phyloP scores from a whole-genome alignment of 2,797 vertebrate genomes.

The Tympanoctomys barrerae region DNA sequence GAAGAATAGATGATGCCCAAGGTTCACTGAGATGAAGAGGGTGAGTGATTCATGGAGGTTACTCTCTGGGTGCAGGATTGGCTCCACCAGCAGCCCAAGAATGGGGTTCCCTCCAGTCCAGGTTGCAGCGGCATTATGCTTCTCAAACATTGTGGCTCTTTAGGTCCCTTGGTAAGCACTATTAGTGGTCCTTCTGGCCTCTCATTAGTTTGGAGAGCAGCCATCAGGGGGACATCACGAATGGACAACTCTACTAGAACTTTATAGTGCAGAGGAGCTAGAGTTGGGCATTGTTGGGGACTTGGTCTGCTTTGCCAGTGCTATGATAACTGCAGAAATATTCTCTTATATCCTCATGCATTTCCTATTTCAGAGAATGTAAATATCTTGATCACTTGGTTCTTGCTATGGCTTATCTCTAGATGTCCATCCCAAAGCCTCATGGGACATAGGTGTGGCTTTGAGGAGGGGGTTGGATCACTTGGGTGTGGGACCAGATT shows the following conservation, averaged over 20 bases:
- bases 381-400: neutral
- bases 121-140: neutral
- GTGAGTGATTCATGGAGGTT: neutral
- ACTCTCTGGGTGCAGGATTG: neutral
- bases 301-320: neutral
- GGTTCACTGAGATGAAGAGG: neutral
- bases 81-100: neutral
- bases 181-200: neutral
- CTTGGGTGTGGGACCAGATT: too few species aligned
- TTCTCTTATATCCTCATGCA: neutral
- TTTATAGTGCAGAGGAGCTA: neutral
- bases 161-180: neutral
- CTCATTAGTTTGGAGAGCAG: neutral
- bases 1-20: neutral
- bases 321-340: slow-evolving; percentile 13
- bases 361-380: neutral
- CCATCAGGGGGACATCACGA: neutral
- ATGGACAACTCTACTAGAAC: neutral
- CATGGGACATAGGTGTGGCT: neutral
- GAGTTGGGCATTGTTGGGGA: neutral
- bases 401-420: neutral
- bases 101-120: neutral
- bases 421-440: neutral
- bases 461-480: neutral
- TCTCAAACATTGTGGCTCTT: neutral